These are phyloP conservation scores for Heterotilapia buettikoferi DNA, from an alignment of 2,113 vertebrate genomes.

Conservation along the genomic window DNA sequence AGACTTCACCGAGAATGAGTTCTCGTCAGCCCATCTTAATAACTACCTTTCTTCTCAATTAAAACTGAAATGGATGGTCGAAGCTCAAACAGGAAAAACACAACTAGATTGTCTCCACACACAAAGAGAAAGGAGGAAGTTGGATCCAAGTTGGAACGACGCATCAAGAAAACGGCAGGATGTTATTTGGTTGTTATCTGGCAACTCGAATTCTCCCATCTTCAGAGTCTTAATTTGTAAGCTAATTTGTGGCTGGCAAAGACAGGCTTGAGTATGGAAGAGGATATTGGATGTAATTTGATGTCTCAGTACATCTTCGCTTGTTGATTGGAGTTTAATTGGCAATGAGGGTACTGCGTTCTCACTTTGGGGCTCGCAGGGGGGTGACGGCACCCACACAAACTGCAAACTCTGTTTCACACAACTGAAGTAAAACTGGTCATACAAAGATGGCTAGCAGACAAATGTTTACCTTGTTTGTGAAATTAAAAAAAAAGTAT, in stretches of 20 bases:
- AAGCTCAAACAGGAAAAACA: slow-evolving; percentile 1
- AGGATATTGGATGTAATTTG: slow-evolving; percentile 71
- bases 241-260: slow-evolving; percentile 61
- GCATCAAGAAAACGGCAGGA: slow-evolving; percentile 64
- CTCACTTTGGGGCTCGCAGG: slow-evolving; percentile 40
- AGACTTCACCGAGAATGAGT: slow-evolving; percentile 24
- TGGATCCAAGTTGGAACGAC: slow-evolving; percentile 44
- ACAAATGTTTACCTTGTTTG: background rate
- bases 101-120: background rate
- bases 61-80: slow-evolving; percentile 21
- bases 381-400: background rate
- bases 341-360: slow-evolving; percentile 50
- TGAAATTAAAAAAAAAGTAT: background rate
- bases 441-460: background rate
- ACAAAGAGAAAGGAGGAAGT: slow-evolving; percentile 49
- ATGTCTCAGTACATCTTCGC: slow-evolving; percentile 60
- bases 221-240: slow-evolving; percentile 66
- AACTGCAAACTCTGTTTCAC: background rate
- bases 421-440: background rate
- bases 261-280: slow-evolving; percentile 42
- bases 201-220: slow-evolving; percentile 36
- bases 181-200: slow-evolving; percentile 60
- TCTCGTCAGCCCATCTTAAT: slow-evolving; percentile 44
- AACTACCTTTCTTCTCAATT: slow-evolving; percentile 15
- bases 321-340: slow-evolving; percentile 71